Base-by-base conservation (phyloP, 2,113 vertebrate genomes). In the Halcyon senegalensis region DNA sequence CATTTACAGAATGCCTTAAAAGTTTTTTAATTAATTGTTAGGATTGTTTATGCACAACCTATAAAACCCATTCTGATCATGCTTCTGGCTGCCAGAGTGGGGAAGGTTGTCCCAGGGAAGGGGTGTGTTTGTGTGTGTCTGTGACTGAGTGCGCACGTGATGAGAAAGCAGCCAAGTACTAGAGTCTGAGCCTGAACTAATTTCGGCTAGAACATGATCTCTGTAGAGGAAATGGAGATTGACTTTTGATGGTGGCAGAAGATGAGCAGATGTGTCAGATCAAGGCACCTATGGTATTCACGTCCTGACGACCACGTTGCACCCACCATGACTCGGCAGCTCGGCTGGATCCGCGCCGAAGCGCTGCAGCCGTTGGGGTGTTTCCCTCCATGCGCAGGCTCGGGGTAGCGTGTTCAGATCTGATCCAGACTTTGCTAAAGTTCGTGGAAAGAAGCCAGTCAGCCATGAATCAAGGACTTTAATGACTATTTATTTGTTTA, bases 401-500 rank as follows among this genome's bases (percentile, higher is more conserved):
- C 8, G 5, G 70, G 60, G n/a, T 43, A 51, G 43, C 10, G 23
- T 37, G 87, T 91, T 76, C n/a, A 58, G 50, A 25, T 69, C 82
- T 87, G 84, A 89, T 89, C 46, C 64, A 77, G 84, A 75, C 79
- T 87, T 89, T 35, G 30, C 50, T 64, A 4, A 94, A 96, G 70
- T 81, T 86, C 6, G 12, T 85, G 73, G 85, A 85, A 81, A 84
- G 79, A 63, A 76, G 90, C 58, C 85, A 85, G 41, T 78, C 62
- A 76, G 43, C 43, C 48, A 35, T 56, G 64, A 59, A 76, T 94
- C 80, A 84, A 87, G 37, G 44, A 44, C 35, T 73, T 89, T 89
- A 94, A 93, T 91, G 51, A 75, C 76, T 79, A 37, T 93, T 95
- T 96, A 87, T 94, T 96, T 95, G 77, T 79, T 70, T 96, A 92